Evolutionary conservation across 2,113 vertebrate species (phyloP).

Genomic region (Amblyopsis rosae): DNA sequence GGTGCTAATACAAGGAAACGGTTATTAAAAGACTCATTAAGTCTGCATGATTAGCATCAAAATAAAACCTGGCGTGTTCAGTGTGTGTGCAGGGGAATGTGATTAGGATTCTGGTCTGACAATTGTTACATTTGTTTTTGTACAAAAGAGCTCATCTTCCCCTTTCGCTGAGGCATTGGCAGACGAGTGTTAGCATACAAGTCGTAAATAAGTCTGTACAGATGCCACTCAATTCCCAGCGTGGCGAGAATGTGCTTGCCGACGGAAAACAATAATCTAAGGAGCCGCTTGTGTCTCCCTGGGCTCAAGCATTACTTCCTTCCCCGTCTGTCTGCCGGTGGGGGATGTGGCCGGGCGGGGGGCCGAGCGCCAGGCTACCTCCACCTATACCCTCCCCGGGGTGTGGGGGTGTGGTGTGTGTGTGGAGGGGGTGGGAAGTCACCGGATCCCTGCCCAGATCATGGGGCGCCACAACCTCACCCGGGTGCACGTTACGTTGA

Average conservation of each 20-base stretch:
- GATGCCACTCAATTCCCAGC: too few species aligned
- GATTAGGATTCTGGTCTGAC: too few species aligned
- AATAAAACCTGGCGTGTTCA: too few species aligned
- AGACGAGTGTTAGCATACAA: not conserved
- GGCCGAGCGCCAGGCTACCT: not conserved
- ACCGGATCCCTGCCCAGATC: constrained; percentile 60
- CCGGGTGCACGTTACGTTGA: constrained; percentile 57
- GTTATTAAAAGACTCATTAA: not conserved
- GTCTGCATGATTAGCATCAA: too few species aligned
- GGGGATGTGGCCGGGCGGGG: not conserved
- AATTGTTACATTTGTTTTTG: too few species aligned
- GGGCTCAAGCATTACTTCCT: too few species aligned
- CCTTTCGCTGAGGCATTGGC: too few species aligned
- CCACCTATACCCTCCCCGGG: constrained; percentile 6
- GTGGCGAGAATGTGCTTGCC: too few species aligned
- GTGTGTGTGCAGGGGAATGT: too few species aligned
- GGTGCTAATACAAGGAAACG: not conserved
- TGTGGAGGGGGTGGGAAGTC: constrained; percentile 27
- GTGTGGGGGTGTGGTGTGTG: too few species aligned
- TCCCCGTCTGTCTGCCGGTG: constrained; percentile 11
- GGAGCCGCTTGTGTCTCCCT: not conserved
- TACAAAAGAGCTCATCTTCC: too few species aligned
- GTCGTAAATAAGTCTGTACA: not conserved
- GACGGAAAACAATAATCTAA: too few species aligned
- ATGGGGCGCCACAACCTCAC: constrained; percentile 42